Evolutionary conservation across 2,888 invertebrate genomes (phyloP), one percentile per base, ranked within the genome.

Genomic region (Alentia gelatinosa): DNA sequence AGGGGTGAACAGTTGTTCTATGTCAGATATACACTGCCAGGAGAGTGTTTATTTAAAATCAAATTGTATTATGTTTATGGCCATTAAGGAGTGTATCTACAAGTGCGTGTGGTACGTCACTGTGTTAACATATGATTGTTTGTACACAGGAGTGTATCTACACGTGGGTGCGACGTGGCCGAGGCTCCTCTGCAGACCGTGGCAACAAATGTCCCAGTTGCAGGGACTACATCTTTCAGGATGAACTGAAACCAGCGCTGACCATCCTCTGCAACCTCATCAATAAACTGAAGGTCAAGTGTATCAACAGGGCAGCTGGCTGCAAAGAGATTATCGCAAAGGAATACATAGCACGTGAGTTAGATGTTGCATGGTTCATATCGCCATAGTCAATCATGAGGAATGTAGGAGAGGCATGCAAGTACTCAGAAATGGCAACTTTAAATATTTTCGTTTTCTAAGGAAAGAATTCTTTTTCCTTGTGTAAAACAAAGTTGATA

Each of bases 211-310:
- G 95, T 91, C 95, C 95, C 40, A 94, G 94, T 7, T 95, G 95
- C 90, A 93, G 95, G 7, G 93, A 93, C 26, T 83, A 92, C 0
- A 91, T 94, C 19, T 90, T 56, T 19, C 92, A 92, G 39, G 83
- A 40, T 26, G 86, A 89, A 5, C 92, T 95, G 33, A 93, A 94
- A 56, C 92, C 94, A 30, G 95, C 94, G 1, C 92, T 95, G 23
- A 95, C 95, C n/a, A 92, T 95, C 7, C 94, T 95, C 0, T 94
- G 94, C 92, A 95, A 95, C 91, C 93, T 95, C 93, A 91, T 95
- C 35, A 95, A 95, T 92, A 93, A 91, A 89, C 92, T 95, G 39
- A 91, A 93, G 88, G 94, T 95, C 94, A 92, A 92, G 23, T 95
- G 95, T 93, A 94, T 94, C 39, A 94, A 93, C 91, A 90, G 91